Evolutionary conservation across 2,797 vertebrate genomes (phyloP), one percentile per base, ranked within the genome.

Genomic region (Trichosurus vulpecula): DNA sequence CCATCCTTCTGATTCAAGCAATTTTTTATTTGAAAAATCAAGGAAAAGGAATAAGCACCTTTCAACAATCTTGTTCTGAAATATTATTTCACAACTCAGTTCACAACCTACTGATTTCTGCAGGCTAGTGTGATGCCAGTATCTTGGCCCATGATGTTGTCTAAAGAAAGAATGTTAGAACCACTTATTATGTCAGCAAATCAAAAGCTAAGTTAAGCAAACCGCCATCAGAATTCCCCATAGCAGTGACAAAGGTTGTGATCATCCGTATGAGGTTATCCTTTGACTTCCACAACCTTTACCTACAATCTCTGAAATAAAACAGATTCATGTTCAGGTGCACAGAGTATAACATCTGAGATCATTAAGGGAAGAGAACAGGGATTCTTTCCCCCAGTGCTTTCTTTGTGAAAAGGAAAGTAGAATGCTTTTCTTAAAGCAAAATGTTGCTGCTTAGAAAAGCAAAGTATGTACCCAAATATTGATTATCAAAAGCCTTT

Each of bases 1-100:
- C 41, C 81, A 93, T 95, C 94, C 95, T 93, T 97, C 58, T 66
- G 95, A 52, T n/a, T 57, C 87, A 93, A 92, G 89, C 52, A 94
- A 74, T 91, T 47, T 93, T 96, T 95, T 96, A 61, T 91, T 93
- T 94, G 89, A 66, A 95, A 95, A 97, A 95, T 58, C 96, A 98
- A 55, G 74, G 56, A 13, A 91, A 97, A 95, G 74, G 95, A 97
- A 96, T 53, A 92, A 97, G 96, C 87, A 91, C 94, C 94, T 52
- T 55, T 90, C 30, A 11, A 95, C 90, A 35, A 0, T 91, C 95
- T 94, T n/a, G 92, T 51, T 93, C 22, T 54, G 91, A 92, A 25
- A 35, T 47, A 56, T 22, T 81, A 81, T 93, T 95, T 93, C 74
- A 92, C 35, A 96, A 81, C 90, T 93, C 55, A 53, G 22, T 81